Base-by-base conservation (phyloP, 1,140 invertebrate genomes). In the Sinella curviseta region DNA sequence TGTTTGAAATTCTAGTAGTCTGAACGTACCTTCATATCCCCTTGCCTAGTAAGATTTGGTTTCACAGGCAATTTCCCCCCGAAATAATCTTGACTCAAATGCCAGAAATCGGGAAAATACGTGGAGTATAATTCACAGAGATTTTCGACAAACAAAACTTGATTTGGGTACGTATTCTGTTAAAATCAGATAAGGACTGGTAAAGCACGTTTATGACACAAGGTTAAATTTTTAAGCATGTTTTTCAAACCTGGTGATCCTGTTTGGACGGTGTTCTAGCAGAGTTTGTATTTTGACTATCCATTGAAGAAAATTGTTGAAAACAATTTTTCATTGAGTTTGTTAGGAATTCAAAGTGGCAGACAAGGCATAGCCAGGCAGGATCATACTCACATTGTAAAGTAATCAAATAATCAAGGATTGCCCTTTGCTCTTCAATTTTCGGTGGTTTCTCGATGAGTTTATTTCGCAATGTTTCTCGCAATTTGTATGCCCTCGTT, bases 391-490 rank as follows among this genome's bases (percentile, higher is more conserved):
- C 89, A 84, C 90, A 88, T 83, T 94, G 93, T 70, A 95, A 86
- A 73, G 88, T 89, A 2, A 91, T 91, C 70, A 92, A 82, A 83
- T 92, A 94, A 89, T 93, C 91, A 82, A 97, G 95, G 28, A 96
- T 88, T 85, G 95, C 95, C 84, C 96, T 97, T 85, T 99, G 97
- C 83, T 98, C 94, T 81, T 99, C 97, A 20, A 98, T 90, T 83
- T 93, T 92, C 80, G 91, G 93, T 0, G 96, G 95, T 89, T 96
- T 94, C 81, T 95, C 93, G 74, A 95, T 90, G 65, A 99, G 90
- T 86, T 95, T 95, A 48, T 91, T 91, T 82, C 93, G 90, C 30
- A 99, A 87, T 84, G 94, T 92, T 39, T 92, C 90, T 85, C 95
- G 90, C 76, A 99, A 91, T 67, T 92, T 90, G 73, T 91, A 89